Evolutionary conservation across 2,113 vertebrate genomes (phyloP), one percentile per base, ranked within the genome.

Genomic region (Myotis yumanensis): DNA sequence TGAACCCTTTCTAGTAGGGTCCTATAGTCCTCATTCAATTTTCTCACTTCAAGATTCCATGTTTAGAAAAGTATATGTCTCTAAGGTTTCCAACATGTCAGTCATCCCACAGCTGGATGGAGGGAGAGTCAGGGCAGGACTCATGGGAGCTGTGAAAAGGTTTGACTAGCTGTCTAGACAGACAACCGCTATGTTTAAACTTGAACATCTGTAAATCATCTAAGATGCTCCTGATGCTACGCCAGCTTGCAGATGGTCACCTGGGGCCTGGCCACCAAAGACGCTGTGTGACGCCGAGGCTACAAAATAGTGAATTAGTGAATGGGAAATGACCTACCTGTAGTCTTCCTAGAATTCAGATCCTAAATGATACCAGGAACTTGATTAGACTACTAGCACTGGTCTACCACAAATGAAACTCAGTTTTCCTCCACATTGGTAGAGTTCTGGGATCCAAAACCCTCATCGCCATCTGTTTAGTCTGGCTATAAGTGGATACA

Each of bases 91-190:
- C 62, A 79, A 85, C 77, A 40, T 96, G 96, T 95, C 97, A 96
- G 54, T 97, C 94, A 91, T 95, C 11, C 84, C 80, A 91, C 95
- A 96, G 94, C 93, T 97, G 94, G 89, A 66, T 68, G 30, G 66
- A 93, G 17, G 20, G 23, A 87, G 77, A 93, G 40, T 40, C 35
- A 93, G 80, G 83, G 32, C 43, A 62, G 64, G 51, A 11, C 95
- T 84, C 95, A 2, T 66, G 96, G 93, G 96, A 89, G 54, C 89
- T 62, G 59, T 15, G 43, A 79, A 90, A 81, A 86, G 52, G 59
- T 87, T 94, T 93, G 94, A 89, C 84, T 93, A 83, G 96, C 94
- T 96, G 96, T 97, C 97, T 97, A 96, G 97, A 97, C 96, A 96
- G 93, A 96, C 96, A 95, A 4, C 66, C 79, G 97, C 48, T 86